Percentiles rank a stretch among this genome's conserved stretches.
These are phyloP conservation scores for Neoniphon sammara DNA, from an alignment of 2,797 vertebrate genomes.

Conservation along the genomic window DNA sequence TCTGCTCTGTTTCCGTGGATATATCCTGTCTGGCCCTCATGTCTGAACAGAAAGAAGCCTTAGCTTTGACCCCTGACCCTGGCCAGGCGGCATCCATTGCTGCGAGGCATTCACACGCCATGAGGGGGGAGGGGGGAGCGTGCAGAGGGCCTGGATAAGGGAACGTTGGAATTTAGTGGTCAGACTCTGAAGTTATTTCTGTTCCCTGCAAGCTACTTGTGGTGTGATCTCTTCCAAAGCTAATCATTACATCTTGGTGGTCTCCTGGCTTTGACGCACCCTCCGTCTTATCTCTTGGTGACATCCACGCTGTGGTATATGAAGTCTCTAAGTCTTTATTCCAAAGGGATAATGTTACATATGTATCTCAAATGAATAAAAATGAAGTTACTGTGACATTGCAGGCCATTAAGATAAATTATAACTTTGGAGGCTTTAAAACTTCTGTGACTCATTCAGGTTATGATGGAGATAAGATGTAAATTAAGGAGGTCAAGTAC, in stretches of 20 bases:
- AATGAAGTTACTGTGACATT: constrained; percentile 33
- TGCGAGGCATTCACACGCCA: constrained; percentile 82
- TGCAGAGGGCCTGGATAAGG: constrained; percentile 75
- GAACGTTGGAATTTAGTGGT: constrained; percentile 78
- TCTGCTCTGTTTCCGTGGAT: constrained; percentile 75
- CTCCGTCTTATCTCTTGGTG: constrained; percentile 49
- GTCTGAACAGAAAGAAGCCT: constrained; percentile 79
- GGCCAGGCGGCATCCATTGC: constrained; percentile 74
- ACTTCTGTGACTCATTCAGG: not conserved
- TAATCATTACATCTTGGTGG: constrained; percentile 78
- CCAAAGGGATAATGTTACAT: constrained; percentile 26
- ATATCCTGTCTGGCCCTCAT: constrained; percentile 79
- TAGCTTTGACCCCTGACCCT: constrained; percentile 78
- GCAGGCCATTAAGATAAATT: not conserved
- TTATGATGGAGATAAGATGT: not conserved
- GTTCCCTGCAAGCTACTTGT: constrained; percentile 76
- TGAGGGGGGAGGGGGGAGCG: constrained; percentile 39
- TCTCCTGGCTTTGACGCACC: constrained; percentile 60
- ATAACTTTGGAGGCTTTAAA: constrained; percentile 5
- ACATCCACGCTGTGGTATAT: constrained; percentile 40
- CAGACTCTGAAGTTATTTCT: constrained; percentile 78
- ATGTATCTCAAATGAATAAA: constrained; percentile 23
- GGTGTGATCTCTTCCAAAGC: constrained; percentile 71
- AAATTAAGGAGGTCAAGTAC: not conserved
- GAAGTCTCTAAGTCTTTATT: constrained; percentile 28